These are phyloP conservation scores for Pan paniscus DNA, from an alignment of 2,113 vertebrate genomes.

Conservation along the genomic window DNA sequence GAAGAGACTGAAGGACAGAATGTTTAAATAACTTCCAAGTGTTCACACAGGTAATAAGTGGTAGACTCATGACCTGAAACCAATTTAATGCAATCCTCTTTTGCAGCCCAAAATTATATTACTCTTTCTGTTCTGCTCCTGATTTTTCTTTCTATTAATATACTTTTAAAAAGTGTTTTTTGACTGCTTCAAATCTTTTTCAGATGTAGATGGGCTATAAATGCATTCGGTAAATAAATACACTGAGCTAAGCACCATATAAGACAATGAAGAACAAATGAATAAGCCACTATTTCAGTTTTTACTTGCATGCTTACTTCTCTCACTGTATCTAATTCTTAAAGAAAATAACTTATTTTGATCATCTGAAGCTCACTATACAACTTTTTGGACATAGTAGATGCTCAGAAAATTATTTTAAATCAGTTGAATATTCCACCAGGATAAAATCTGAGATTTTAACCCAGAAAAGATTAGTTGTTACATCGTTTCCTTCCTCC, in stretches of 20 bases:
- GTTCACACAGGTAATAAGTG: not conserved
- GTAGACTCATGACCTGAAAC: not conserved
- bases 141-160: not conserved
- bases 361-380: not conserved
- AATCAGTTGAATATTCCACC: not conserved
- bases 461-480: not conserved
- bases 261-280: not conserved
- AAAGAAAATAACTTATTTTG: not conserved
- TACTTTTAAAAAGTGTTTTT: not conserved
- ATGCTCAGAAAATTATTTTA: not conserved
- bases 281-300: not conserved
- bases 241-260: not conserved
- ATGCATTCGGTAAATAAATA: not conserved
- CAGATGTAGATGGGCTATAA: not conserved
- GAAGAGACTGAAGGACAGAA: not conserved
- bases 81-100: not conserved
- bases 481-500: not conserved
- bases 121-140: not conserved
- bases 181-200: not conserved
- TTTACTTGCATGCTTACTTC: not conserved
- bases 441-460: not conserved
- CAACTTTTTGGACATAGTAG: not conserved
- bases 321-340: not conserved
- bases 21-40: not conserved
- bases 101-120: not conserved